These are phyloP conservation scores for Melospiza melodia DNA, from an alignment of 2,113 vertebrate genomes.

Conservation along the genomic window DNA sequence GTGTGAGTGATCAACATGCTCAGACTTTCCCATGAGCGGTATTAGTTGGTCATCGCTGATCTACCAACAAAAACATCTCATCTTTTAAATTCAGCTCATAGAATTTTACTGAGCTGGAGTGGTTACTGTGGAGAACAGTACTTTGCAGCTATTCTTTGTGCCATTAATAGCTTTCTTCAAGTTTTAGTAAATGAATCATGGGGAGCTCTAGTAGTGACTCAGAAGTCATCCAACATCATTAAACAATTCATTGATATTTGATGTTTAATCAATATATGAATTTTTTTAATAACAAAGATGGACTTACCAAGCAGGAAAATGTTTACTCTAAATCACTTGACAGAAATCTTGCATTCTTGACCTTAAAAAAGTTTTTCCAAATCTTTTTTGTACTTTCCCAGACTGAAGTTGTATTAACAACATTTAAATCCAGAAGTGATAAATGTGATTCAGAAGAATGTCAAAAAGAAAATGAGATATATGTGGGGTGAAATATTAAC, in stretches of 20 bases:
- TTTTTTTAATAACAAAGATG: neutral
- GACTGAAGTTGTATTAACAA: neutral
- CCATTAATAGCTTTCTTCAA: conserved; percentile 31
- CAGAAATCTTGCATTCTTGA: neutral
- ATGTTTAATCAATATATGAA: neutral
- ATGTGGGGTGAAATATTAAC: neutral
- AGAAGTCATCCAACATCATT: conserved; percentile 33
- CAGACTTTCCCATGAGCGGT: conserved; percentile 57
- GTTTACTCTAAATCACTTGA: neutral
- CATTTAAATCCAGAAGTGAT: neutral
- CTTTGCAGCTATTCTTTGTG: neutral
- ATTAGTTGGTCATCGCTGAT: conserved; percentile 32
- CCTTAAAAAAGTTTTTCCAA: neutral
- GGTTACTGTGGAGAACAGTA: neutral
- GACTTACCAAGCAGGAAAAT: neutral
- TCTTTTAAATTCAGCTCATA: conserved; percentile 29
- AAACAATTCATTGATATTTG: conserved; percentile 11
- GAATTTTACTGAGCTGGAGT: neutral
- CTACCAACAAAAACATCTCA: conserved; percentile 27
- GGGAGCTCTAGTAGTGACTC: conserved; percentile 52
- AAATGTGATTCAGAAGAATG: neutral
- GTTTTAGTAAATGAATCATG: conserved; percentile 53
- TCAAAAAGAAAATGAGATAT: neutral
- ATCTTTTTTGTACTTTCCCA: neutral
- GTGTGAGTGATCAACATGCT: conserved; percentile 28